Evolutionary conservation across 2,113 vertebrate species (phyloP).

Genomic region (Sus scrofa): T2T-Sscrofa CM000814.6:45468501-45469000

Average conservation of each 20-base stretch:
- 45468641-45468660: background rate
- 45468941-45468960: background rate
- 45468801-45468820: no score
- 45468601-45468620: background rate
- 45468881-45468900: background rate
- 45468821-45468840: background rate
- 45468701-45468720: background rate
- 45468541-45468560: background rate
- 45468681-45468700: background rate
- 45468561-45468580: background rate
- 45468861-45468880: background rate
- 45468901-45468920: no score
- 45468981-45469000: background rate
- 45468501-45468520: background rate
- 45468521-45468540: background rate
- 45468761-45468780: background rate
- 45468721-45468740: background rate
- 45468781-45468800: background rate
- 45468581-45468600: background rate
- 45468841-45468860: background rate
- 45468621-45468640: background rate
- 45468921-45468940: background rate
- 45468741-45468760: background rate
- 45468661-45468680: background rate
- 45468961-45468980: fast-evolving